These are phyloP conservation scores for Ahaetulla prasina DNA, from an alignment of 2,113 vertebrate species.

Conservation along the genomic window DNA sequence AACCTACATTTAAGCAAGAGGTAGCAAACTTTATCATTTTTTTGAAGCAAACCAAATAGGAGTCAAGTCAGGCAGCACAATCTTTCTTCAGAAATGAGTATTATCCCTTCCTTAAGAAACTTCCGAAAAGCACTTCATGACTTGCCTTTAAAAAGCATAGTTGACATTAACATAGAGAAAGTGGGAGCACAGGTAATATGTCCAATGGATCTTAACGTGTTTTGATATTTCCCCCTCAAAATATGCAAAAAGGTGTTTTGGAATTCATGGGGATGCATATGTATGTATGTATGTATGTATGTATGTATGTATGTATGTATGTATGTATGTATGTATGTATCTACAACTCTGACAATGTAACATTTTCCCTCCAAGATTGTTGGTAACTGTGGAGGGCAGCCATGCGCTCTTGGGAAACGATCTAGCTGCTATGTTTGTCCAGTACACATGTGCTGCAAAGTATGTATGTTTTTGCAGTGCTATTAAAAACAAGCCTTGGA, in stretches of 20 bases:
- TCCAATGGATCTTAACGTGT: background rate
- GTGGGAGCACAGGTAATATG: slow-evolving; percentile 24
- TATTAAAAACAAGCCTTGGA: background rate
- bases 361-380: too few relatives aligned
- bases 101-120: slow-evolving; percentile 29
- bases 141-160: slow-evolving; percentile 25
- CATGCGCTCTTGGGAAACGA: too few relatives aligned
- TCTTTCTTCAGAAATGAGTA: slow-evolving; percentile 5
- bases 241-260: too few relatives aligned
- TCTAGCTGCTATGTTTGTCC: too few relatives aligned
- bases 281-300: too few relatives aligned
- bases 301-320: too few relatives aligned
- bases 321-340: too few relatives aligned
- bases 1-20: slow-evolving; percentile 37
- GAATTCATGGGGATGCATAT: too few relatives aligned
- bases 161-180: slow-evolving; percentile 31
- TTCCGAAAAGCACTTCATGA: background rate
- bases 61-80: slow-evolving; percentile 6
- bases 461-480: background rate
- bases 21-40: slow-evolving; percentile 20
- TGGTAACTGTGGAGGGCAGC: too few relatives aligned
- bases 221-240: background rate
- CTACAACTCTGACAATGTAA: too few relatives aligned
- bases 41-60: slow-evolving; percentile 11
- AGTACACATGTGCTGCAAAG: too few relatives aligned